Conservation (phyloP, 2,113 vertebrate species). For the Nothoprocta perdicaria region DNA sequence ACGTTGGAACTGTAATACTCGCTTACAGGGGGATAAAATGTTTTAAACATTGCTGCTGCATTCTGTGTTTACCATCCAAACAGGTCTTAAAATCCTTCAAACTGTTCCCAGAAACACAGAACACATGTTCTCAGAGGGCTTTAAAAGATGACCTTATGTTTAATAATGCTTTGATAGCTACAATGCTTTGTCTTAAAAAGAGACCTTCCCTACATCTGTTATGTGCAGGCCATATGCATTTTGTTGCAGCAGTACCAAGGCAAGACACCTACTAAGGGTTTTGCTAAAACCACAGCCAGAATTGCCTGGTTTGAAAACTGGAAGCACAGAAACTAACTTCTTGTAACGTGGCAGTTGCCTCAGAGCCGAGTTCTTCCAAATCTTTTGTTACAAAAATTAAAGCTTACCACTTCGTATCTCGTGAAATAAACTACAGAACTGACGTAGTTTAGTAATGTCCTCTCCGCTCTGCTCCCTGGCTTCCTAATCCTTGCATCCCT, state of each 20-base stretch:
- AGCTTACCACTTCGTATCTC: neutral
- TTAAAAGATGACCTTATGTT: slow-evolving; percentile 32
- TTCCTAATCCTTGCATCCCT: neutral
- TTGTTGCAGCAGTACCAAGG: neutral
- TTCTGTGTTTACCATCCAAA: slow-evolving; percentile 50
- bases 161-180: slow-evolving; percentile 31
- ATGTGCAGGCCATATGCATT: neutral
- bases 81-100: slow-evolving; percentile 58
- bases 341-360: neutral
- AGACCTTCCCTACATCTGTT: neutral
- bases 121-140: slow-evolving; percentile 44
- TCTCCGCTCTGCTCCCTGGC: neutral
- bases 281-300: neutral
- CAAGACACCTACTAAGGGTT: neutral
- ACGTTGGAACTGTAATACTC: slow-evolving; percentile 44
- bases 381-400: neutral
- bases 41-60: slow-evolving; percentile 6
- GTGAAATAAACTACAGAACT: slow-evolving; percentile 3
- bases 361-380: neutral
- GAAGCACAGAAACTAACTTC: neutral
- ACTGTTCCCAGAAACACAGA: slow-evolving; percentile 52
- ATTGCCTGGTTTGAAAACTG: neutral
- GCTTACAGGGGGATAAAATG: slow-evolving; percentile 32
- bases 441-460: neutral
- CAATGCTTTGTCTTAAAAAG: neutral